Evolutionary conservation across 2,113 vertebrate genomes (phyloP), one percentile per base, ranked within the genome.

Genomic region (Electrona antarctica): DNA sequence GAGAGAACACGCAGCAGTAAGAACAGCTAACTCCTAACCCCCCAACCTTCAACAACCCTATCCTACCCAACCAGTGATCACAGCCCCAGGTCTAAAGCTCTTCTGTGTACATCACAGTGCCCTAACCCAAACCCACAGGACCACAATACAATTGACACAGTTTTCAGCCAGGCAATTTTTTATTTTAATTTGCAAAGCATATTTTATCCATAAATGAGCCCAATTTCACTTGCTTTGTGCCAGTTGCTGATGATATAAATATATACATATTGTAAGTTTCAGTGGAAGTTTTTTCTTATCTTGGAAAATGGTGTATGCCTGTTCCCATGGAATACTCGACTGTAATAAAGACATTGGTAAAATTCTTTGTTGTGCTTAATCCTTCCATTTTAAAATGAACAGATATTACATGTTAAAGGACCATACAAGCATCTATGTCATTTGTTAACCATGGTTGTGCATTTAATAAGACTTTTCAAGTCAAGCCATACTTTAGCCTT

Each of bases 281-380:
- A 87, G 55, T 86, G 46, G 80, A 86, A 85, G 48, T 69, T 82
- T 74, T 88, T 93, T 92, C 88, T 86, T 84, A 86, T 90, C 78
- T 90, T 92, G 87, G 85, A 91, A 92, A 93, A 91, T 87, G 85
- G 72, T 92, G 90, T 83, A 78, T 85, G 87, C 80, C 88, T 92
- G 91, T 94, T 93, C 93, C 93, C 90, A 93, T 94, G 93, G 92
- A 94, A 94, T 94, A 93, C 59, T 41, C 33, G 33, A 41, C 33
- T 80, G 81, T 81, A 89, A 90, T 92, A 88, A 90, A 88, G 78
- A 74, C 60, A 76, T 68, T 69, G 74, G 52, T 80, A 88, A 85
- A 76, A 7, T 12, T 3, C 2, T 28, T 29, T 41, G 6, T 9
- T 13, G 12, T 46, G 3, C 33, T 4, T 41, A 41, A 41, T 41